Base-by-base conservation (phyloP, 1,140 invertebrate species). In the Formica exsecta region DNA sequence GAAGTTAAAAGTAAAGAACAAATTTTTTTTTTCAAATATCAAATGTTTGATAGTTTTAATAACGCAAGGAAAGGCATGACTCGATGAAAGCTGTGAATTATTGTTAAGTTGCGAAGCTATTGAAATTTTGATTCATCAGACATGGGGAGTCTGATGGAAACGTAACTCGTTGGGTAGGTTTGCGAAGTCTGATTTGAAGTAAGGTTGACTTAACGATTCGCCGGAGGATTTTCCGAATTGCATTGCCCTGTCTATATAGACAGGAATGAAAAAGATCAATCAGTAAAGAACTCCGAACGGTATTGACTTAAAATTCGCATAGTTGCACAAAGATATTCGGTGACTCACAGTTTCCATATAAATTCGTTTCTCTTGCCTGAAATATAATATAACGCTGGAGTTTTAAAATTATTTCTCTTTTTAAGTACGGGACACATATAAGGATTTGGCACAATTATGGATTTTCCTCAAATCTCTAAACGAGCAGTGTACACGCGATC, bases 401-500 rank as follows among this genome's bases (percentile, higher is more conserved):
- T 25, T 2, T 57, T 13, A 29, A 57, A 57, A 80, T 41, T 57
- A 11, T 6, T 29, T 22, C 8, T 36, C 22, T 32, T 36, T 2
- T 25, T 57, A 70, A 70, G 16, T 36, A 38, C 19, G 0, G 0
- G 9, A 41, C 48, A 41, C 64, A 57, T 29, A 9, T 36, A 73
- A 83, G 25, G 32, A 74, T 81, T 61, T 73, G 29, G 38, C 38
- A 51, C 13, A 61, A 73, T 83, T 48, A 25, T 29, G 38, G 7
- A 73, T 83, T 73, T 38, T 83, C 54, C 44, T 70, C 22, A 54
- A 93, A 93, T 92, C 90, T 90, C 87, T 92, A 93, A 90, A 84
- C 88, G 91, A 93, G 86, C 87, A 87, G 87, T 93, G 90, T 73
- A 92, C 90, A 68, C 90, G 88, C 90, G 84, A 90, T 87, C 83